Base-by-base conservation (phyloP, 1,140 invertebrate genomes). In the Uloborus diversus region DNA sequence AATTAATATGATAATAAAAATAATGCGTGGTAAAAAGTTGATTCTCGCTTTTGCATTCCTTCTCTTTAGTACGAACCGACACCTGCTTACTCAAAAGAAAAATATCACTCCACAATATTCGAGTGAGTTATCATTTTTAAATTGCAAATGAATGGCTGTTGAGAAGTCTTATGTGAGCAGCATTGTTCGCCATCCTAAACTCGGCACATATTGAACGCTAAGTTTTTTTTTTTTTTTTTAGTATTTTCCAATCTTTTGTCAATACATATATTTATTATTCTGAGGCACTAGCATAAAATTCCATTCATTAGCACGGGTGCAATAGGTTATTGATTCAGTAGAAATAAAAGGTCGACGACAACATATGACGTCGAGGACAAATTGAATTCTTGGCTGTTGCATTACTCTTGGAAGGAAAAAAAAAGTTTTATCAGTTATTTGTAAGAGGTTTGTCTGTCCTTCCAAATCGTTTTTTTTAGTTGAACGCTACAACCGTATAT, bases 231-330 rank as follows among this genome's bases (percentile, higher is more conserved):
- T 53, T 20, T 42, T 9, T 66, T 66, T 66, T 66, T 66, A 66
- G 30, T 47, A 47, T 69, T 69, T 69, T 25, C 11, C 14, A 56
- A 69, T 53, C 20, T 69, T 69, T 53, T 53, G 49, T 56, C 66
- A 69, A 69, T 69, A 69, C 25, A 69, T 69, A 69, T 69, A 53
- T 69, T 69, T 69, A 69, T 69, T 49, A 53, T 53, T 53, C n/a
- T 49, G 28, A 32, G 47, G 20, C 25, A 30, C 66, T 32, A 14
- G 23, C 64, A 47, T 53, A 20, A 69, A 69, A 27, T 32, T 17
- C 7, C 30, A 69, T 69, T 69, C 47, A 69, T 69, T 32, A 49
- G 17, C 20, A 56, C 11, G 13, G 3, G 17, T 32, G 47, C 30
- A 23, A 69, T 23, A n/a, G 28, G 9, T 56, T 28, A 53, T 56